phyloP scores from a whole-genome alignment of 2,797 vertebrate genomes.

The Anguilla megastoma region DNA sequence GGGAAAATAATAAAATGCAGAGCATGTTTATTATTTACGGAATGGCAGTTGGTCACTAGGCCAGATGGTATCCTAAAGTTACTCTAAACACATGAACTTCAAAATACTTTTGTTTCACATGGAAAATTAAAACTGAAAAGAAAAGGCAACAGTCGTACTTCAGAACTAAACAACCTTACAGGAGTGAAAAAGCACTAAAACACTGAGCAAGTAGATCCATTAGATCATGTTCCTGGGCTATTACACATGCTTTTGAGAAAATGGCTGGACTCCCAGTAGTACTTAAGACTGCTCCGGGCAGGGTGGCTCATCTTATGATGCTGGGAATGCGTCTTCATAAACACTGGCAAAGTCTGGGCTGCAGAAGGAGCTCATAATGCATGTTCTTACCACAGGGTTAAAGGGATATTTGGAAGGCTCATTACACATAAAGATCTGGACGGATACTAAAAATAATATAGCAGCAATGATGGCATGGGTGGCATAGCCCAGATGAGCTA shows the following conservation, averaged over 20 bases:
- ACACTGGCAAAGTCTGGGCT: not conserved
- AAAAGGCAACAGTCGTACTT: not conserved
- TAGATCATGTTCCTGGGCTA: constrained; percentile 45
- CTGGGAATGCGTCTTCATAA: constrained; percentile 55
- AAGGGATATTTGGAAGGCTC: not conserved
- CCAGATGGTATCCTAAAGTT: not conserved
- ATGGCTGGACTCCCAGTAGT: constrained; percentile 67
- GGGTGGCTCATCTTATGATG: constrained; percentile 68
- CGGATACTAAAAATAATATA: not conserved
- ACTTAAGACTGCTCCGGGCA: constrained; percentile 70
- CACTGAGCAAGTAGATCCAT: constrained; percentile 47
- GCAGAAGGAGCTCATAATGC: not conserved
- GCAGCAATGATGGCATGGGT: not conserved
- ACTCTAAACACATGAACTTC: not conserved
- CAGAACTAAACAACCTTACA: not conserved
- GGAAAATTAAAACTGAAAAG: not conserved
- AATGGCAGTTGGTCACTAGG: not conserved
- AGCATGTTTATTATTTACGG: not conserved
- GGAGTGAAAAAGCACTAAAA: constrained; percentile 13
- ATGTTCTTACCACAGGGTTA: not conserved
- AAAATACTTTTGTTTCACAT: not conserved
- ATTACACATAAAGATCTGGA: not conserved
- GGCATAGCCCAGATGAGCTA: not conserved
- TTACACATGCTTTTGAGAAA: constrained; percentile 65
- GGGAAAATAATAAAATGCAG: not conserved